A percentile compares a stretch with the other conserved stretches of the same genome.
Evolutionary conservation across 2,113 vertebrate species (phyloP).

Genomic region (Vanacampus margaritifer): DNA sequence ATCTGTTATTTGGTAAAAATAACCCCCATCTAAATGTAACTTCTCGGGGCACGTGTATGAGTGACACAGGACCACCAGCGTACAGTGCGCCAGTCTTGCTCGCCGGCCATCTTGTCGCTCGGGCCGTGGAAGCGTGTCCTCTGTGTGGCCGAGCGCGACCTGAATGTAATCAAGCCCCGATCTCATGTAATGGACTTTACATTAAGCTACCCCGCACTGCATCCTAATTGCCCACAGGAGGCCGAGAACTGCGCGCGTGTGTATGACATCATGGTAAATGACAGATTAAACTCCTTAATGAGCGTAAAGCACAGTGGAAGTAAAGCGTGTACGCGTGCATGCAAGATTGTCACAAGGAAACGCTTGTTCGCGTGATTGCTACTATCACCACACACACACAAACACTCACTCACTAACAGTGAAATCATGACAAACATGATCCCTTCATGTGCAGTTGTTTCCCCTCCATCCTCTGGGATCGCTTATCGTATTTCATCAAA

Average conservation of each 20-base stretch:
- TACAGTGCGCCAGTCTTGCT: neutral
- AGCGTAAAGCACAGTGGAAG: slow-evolving; percentile 48
- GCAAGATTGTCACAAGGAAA: slow-evolving; percentile 48
- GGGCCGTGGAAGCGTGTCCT: slow-evolving; percentile 14
- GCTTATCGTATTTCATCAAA: too few species aligned
- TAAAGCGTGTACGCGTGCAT: slow-evolving; percentile 30
- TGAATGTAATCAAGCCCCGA: slow-evolving; percentile 49
- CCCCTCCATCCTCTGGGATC: too few species aligned
- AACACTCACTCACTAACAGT: neutral
- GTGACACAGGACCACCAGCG: slow-evolving; percentile 32
- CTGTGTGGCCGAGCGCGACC: slow-evolving; percentile 31
- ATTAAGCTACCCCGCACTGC: slow-evolving; percentile 40
- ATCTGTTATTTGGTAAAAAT: slow-evolving; percentile 1
- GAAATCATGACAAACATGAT: neutral
- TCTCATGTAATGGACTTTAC: slow-evolving; percentile 56
- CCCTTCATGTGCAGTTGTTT: neutral
- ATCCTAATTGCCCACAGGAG: slow-evolving; percentile 58
- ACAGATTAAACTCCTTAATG: slow-evolving; percentile 56
- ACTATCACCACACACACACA: neutral
- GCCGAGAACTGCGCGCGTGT: slow-evolving; percentile 10
- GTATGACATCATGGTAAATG: slow-evolving; percentile 60
- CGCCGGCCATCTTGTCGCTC: neutral
- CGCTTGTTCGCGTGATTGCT: slow-evolving; percentile 19
- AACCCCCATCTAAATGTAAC: neutral
- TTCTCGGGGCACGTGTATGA: neutral